Conservation (phyloP, 2,113 vertebrate genomes). For the Ramphastos sulfuratus region DNA sequence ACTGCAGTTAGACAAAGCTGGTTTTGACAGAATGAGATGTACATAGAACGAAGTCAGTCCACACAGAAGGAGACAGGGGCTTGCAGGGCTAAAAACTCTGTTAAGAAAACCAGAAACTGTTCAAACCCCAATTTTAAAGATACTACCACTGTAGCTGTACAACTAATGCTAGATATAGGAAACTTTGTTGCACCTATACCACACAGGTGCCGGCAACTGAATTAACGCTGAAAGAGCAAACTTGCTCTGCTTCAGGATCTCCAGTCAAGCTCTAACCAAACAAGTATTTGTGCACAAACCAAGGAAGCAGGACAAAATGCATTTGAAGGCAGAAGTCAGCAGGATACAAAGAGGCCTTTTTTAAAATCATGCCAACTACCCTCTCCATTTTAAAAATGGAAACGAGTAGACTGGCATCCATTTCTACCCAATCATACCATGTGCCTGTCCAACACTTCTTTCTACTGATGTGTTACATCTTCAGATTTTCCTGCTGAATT, state of each 20-base stretch:
- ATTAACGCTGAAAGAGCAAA: not conserved
- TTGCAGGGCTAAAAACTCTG: not conserved
- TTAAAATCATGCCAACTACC: not conserved
- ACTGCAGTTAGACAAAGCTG: not conserved
- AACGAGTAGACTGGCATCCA: not conserved
- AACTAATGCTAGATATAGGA: not conserved
- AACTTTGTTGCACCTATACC: not conserved
- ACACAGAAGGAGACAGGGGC: not conserved
- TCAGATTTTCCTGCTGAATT: not conserved
- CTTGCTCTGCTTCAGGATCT: not conserved
- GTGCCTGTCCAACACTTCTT: not conserved
- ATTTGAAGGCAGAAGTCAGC: not conserved
- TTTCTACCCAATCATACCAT: not conserved
- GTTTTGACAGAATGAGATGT: fast-evolving
- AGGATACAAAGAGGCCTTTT: not conserved
- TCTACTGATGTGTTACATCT: not conserved
- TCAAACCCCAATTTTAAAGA: not conserved
- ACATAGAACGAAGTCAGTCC: fast-evolving
- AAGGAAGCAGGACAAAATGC: not conserved
- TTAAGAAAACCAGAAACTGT: not conserved
- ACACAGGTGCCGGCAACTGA: not conserved
- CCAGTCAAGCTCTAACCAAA: not conserved
- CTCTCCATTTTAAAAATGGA: not conserved
- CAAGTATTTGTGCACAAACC: not conserved
- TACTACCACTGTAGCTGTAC: not conserved